These are phyloP conservation scores for Nothocercus nigrocapillus DNA, from an alignment of 2,113 vertebrate species.

Conservation along the genomic window DNA sequence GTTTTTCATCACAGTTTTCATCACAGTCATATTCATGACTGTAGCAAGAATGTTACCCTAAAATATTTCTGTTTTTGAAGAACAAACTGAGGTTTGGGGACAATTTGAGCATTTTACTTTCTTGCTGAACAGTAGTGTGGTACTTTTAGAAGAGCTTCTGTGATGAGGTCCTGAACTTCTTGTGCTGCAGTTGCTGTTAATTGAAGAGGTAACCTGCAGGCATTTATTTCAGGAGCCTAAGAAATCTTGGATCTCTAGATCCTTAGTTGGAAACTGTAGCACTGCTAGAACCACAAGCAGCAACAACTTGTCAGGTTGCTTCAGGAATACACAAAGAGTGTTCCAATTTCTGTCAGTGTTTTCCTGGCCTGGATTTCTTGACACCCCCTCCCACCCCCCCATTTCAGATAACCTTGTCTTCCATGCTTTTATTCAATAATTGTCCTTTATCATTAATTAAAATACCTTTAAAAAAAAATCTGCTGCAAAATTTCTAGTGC, in stretches of 20 bases:
- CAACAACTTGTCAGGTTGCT: neutral
- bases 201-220: neutral
- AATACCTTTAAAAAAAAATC: neutral
- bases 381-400: too few relatives aligned
- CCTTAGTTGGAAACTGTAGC: neutral
- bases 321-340: neutral
- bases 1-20: neutral
- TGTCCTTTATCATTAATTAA: neutral
- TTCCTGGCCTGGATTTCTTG: neutral
- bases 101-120: neutral
- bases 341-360: neutral
- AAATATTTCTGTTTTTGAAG: neutral
- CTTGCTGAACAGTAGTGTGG: neutral
- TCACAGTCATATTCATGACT: neutral
- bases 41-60: neutral
- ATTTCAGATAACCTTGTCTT: neutral
- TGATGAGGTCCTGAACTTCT: neutral
- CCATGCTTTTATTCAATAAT: neutral
- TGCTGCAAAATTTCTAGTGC: neutral
- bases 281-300: neutral
- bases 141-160: neutral
- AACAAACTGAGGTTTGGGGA: neutral
- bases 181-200: neutral
- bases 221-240: neutral
- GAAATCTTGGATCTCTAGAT: neutral